These are phyloP conservation scores for Zhuqinia jingwanae DNA, from an alignment of 2,888 invertebrate genomes.

Conservation along the genomic window DNA sequence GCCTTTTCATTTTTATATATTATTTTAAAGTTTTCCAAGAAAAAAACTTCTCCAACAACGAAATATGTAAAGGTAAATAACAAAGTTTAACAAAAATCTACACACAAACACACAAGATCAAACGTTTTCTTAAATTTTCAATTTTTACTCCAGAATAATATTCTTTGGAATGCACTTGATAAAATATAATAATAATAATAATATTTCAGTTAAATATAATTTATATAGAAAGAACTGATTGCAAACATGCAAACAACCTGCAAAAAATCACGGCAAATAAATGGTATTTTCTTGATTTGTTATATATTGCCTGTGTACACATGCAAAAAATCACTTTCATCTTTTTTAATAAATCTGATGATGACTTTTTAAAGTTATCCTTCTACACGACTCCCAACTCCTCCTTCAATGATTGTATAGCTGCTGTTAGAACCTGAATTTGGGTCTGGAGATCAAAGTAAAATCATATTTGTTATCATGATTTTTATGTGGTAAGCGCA, in stretches of 20 bases:
- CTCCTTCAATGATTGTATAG: constrained; percentile 82
- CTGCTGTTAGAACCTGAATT: constrained; percentile 82
- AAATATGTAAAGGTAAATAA: neutral
- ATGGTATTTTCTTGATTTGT: neutral
- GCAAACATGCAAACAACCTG: neutral
- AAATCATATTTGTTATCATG: neutral
- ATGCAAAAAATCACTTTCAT: constrained; percentile 34
- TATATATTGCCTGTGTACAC: constrained; percentile 1
- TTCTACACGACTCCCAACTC: constrained; percentile 79
- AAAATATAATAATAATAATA: constrained; percentile 1
- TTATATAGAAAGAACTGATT: constrained; percentile 16
- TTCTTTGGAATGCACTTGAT: constrained; percentile 40
- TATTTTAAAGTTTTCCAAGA: neutral
- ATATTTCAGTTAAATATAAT: neutral
- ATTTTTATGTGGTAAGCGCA: neutral
- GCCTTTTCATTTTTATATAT: neutral
- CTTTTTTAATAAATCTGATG: neutral
- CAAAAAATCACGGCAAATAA: constrained; percentile 37
- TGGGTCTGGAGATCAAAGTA: constrained; percentile 81
- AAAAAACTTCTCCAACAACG: neutral
- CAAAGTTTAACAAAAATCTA: neutral
- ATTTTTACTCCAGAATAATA: constrained; percentile 28
- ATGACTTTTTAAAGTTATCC: neutral
- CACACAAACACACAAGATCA: neutral
- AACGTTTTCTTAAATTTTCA: neutral